These are phyloP conservation scores for Platysternon megacephalum DNA, from an alignment of 2,113 vertebrate species.

Conservation along the genomic window DNA sequence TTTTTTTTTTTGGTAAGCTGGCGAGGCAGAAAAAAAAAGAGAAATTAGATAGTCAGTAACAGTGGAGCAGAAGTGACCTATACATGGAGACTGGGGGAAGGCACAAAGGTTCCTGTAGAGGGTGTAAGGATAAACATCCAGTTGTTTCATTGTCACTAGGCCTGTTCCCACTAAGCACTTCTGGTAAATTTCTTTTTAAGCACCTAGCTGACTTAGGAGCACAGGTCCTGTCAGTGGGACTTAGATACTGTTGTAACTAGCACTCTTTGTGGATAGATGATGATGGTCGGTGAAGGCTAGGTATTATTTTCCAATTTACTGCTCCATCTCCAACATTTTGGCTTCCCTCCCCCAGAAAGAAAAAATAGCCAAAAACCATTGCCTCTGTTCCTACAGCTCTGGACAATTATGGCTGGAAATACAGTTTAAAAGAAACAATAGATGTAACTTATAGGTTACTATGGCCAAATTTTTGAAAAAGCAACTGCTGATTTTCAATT, in stretches of 20 bases:
- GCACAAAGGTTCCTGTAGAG: background rate
- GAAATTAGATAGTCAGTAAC: background rate
- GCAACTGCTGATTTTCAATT: background rate
- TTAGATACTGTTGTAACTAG: background rate
- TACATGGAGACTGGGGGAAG: background rate
- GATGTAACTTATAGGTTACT: fast-evolving
- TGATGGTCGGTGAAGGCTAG: background rate
- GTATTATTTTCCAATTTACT: background rate
- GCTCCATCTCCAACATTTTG: background rate
- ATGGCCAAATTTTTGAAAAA: fast-evolving
- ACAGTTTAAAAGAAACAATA: background rate
- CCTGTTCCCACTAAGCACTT: background rate
- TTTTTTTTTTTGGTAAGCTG: conserved; percentile 3
- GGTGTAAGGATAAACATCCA: background rate
- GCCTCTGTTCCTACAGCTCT: background rate
- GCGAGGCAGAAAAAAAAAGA: background rate
- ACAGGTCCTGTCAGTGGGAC: fast-evolving
- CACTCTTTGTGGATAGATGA: background rate
- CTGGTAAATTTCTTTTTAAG: background rate
- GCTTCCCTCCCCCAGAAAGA: background rate
- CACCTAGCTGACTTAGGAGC: background rate
- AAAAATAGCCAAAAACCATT: background rate
- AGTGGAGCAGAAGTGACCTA: background rate
- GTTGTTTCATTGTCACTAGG: background rate
- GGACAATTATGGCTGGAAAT: background rate